phyloP scores from a whole-genome alignment of 2,888 invertebrate genomes.

The Abrostola tripartita region DNA sequence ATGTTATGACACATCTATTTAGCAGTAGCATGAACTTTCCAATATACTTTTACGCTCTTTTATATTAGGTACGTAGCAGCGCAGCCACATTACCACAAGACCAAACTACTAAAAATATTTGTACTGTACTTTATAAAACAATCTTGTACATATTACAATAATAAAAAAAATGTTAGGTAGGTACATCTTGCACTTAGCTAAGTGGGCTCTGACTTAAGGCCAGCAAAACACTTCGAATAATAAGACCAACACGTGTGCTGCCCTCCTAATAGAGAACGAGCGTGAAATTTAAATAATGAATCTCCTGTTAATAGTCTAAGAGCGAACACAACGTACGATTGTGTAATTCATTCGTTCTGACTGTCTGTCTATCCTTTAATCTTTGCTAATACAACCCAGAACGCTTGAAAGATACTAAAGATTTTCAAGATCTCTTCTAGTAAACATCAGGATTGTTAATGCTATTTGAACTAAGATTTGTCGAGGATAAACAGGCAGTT shows the following conservation, averaged over 20 bases:
- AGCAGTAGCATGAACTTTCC: slow-evolving; percentile 36
- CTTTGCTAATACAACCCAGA: slow-evolving; percentile 43
- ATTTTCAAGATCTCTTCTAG: slow-evolving; percentile 21
- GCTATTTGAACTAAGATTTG: slow-evolving; percentile 23
- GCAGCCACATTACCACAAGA: too few species aligned
- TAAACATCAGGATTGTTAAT: slow-evolving; percentile 19
- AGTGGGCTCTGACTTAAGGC: slow-evolving; percentile 12
- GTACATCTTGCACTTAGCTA: neutral
- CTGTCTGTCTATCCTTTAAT: slow-evolving; percentile 48
- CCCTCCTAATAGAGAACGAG: slow-evolving; percentile 7
- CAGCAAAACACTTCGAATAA: slow-evolving; percentile 26
- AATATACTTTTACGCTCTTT: slow-evolving; percentile 2
- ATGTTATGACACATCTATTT: slow-evolving; percentile 34
- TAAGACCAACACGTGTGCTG: slow-evolving; percentile 36
- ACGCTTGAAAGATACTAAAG: slow-evolving; percentile 26
- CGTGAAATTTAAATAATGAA: slow-evolving; percentile 10
- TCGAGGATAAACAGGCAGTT: neutral
- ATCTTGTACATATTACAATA: too few species aligned
- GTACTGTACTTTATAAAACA: too few species aligned
- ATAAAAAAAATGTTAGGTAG: neutral
- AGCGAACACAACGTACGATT: slow-evolving; percentile 28
- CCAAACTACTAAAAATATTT: too few species aligned
- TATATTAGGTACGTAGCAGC: neutral
- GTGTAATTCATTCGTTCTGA: slow-evolving; percentile 34
- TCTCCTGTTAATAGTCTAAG: slow-evolving; percentile 37